Evolutionary conservation across 2,113 vertebrate species (phyloP).

Genomic region (Centrocercus urophasianus): DNA sequence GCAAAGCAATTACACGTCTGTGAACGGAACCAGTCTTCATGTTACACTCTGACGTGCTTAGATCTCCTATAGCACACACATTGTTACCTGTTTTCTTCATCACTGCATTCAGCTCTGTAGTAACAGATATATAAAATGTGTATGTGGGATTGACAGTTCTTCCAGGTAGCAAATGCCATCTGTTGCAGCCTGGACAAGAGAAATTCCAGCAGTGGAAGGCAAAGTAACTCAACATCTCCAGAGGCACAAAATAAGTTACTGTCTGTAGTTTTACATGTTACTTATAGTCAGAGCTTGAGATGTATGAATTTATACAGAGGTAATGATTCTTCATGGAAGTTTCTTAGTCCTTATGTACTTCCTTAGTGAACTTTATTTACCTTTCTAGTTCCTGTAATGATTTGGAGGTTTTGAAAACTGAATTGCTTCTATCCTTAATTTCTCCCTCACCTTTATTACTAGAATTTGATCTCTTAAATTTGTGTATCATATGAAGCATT

Average conservation of each 20-base stretch:
- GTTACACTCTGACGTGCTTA: constrained; percentile 48
- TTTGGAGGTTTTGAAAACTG: neutral
- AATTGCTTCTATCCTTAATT: neutral
- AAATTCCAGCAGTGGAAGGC: constrained; percentile 1
- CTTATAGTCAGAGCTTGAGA: neutral
- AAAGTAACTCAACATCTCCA: constrained; percentile 7
- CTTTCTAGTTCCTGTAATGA: neutral
- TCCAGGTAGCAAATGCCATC: constrained; percentile 52
- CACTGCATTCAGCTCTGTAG: neutral
- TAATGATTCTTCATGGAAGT: neutral
- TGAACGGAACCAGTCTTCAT: constrained; percentile 33
- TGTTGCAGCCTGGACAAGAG: neutral
- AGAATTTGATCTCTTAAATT: neutral
- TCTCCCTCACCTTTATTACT: neutral
- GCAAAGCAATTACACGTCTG: constrained; percentile 52
- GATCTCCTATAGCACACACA: neutral
- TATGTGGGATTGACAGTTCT: constrained; percentile 26
- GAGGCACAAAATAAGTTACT: neutral
- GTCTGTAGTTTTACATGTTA: neutral
- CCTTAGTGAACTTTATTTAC: neutral
- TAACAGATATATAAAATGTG: constrained; percentile 4
- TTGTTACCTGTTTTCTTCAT: constrained; percentile 64
- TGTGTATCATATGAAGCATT: neutral
- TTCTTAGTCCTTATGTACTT: neutral
- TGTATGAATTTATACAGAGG: neutral